Base-by-base conservation (phyloP, 2,888 invertebrate species). In the Hybos culiciformis region DNA sequence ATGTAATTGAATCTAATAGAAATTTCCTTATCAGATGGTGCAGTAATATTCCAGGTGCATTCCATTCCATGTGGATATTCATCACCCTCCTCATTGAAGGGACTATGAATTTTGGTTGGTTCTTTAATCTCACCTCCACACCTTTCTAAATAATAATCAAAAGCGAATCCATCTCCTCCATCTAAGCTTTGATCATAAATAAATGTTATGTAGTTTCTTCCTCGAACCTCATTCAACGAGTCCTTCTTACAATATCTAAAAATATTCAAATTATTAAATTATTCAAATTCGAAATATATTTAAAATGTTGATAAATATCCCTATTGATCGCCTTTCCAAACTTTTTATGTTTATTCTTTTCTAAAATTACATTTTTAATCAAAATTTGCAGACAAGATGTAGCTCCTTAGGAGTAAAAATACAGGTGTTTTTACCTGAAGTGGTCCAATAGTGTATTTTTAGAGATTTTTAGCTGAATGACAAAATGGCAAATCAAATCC, bases 21-120 rank as follows among this genome's bases (percentile, higher is more conserved):
- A 8, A 83, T 70, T 34, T 73, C 69, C 60, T 80, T 76, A 47
- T 72, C 71, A 17, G 56, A 51, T 2, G 81, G 84, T 2, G 87
- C 87, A 41, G 72, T 72, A 40, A 92, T 78, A 43, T 72, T 61
- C 92, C 92, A 93, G 0, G 72, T 67, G 60, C 91, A 92, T 52
- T 77, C 74, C 52, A 77, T 56, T 15, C 49, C 46, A 17, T 52
- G 31, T 0, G 48, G 48, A 39, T 59, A 60, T 2, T 51, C 75
- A 2, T 57, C 55, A 18, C 56, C 57, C 11, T 58, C 55, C 2
- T 63, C 67, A 41, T 59, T 54, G 11, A 54, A 53, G 11, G 74
- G 71, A 2, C 73, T 67, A 1, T 62, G 62, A 44, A 86, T 70
- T 12, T 66, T 56, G 12, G 70, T 69, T 1, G 80, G 76, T 24